Base-by-base conservation (phyloP, 2,888 invertebrate genomes). In the Torymus tubicola region DNA sequence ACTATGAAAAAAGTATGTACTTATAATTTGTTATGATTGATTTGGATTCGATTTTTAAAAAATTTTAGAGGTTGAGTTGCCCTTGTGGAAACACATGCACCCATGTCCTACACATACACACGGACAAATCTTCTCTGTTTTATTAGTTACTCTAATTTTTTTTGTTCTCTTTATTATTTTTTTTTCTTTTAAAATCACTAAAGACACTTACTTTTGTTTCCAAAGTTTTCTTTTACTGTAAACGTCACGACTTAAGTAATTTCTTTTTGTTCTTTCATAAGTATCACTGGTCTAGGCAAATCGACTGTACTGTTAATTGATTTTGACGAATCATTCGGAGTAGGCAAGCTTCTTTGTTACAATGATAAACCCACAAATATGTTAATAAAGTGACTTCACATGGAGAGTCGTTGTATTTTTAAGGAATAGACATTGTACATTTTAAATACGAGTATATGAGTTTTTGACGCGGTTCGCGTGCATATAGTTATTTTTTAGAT, bases 361-460 rank as follows among this genome's bases (percentile, higher is more conserved):
- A 53, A 80, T 71, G 16, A 80, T 78, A 70, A 18, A 60, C 65
- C 63, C 67, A 73, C 55, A 82, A 76, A 71, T 63, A 74, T 82
- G 82, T 82, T 81, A 65, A 76, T 76, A 81, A 79, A 60, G 72
- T 81, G 74, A 78, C 72, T 81, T 77, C 42, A 65, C 55, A 71
- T 65, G 24, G 50, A 76, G 63, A 79, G 82, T 79, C 72, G 61
- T 75, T 72, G 24, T 80, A 77, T 74, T 82, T 80, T 80, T 82
- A 82, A 82, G 79, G 16, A 64, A 61, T 78, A 82, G 73, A 80
- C 69, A 71, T 78, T 81, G 78, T 82, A 81, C 72, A 80, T 82
- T 78, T 78, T 78, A 68, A 78, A 78, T 72, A 64, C 18, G 73
- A 76, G 18, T 76, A 77, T 75, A 78, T 76, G 53, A 79, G 58